Evolutionary conservation across 2,797 vertebrate genomes (phyloP).

Genomic region (Arnoldichthys spilopterus): DNA sequence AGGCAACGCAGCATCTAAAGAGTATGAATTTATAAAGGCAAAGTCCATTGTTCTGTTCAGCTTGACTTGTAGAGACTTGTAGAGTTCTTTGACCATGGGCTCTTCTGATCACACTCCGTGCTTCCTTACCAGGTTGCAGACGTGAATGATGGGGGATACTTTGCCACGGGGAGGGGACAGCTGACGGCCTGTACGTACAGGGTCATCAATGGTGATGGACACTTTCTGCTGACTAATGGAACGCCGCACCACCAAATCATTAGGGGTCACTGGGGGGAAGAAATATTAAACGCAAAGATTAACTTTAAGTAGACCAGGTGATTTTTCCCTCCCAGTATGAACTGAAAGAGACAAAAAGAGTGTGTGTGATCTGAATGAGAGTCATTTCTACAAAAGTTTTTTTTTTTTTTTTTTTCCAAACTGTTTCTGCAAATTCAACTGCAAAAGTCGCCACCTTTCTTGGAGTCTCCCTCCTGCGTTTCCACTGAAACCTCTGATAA

Average conservation of each 20-base stretch:
- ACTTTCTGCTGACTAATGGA: conserved; percentile 92
- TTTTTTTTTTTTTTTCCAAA: not conserved
- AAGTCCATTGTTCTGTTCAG: not conserved
- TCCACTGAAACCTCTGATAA: conserved; percentile 77
- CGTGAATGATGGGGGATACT: conserved; percentile 86
- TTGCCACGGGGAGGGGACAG: conserved; percentile 87
- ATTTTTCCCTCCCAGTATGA: not conserved
- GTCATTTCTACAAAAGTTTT: not conserved
- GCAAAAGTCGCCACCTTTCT: conserved; percentile 80
- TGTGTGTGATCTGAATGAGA: not conserved
- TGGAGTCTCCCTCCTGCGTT: conserved; percentile 74
- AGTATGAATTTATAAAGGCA: not conserved
- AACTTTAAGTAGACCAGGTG: not conserved
- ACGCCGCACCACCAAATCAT: conserved; percentile 86
- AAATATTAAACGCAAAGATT: not conserved
- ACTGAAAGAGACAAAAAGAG: not conserved
- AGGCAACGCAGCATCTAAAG: too few relatives aligned
- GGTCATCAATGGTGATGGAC: conserved; percentile 90
- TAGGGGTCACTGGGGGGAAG: conserved; percentile 78
- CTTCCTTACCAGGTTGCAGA: conserved; percentile 90
- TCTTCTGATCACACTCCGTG: too few relatives aligned
- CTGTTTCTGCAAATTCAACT: not conserved
- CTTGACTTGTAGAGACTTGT: not conserved
- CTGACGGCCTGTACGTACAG: conserved; percentile 81
- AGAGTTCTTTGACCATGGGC: not conserved